Conservation (phyloP, 2,797 vertebrate species). For the Rhinichthys osculus region DNA sequence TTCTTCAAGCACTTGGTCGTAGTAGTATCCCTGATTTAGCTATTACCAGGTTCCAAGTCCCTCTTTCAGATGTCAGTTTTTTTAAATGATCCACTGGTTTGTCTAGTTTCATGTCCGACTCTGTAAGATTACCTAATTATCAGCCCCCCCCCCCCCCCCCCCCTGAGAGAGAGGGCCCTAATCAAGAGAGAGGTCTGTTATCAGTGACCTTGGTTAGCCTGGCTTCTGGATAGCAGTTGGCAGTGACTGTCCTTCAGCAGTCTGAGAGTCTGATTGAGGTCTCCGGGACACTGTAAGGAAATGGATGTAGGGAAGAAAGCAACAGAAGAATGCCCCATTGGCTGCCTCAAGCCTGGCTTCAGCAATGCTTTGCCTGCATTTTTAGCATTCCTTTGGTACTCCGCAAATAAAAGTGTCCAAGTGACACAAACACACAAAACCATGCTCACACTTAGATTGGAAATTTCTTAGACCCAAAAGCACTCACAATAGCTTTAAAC, state of each 20-base stretch:
- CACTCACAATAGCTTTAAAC: not conserved
- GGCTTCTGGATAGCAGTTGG: slow-evolving; percentile 30
- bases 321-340: slow-evolving; percentile 47
- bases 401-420: slow-evolving; percentile 46
- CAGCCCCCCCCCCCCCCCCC: no score
- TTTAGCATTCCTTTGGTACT: slow-evolving; percentile 56
- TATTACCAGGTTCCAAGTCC: not conserved
- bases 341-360: slow-evolving; percentile 31
- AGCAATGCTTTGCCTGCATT: slow-evolving; percentile 38
- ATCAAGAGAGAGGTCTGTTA: slow-evolving; percentile 27
- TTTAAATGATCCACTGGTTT: slow-evolving; percentile 28
- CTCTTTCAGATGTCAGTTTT: slow-evolving; percentile 22
- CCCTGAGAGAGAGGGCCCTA: not conserved
- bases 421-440: slow-evolving; percentile 41
- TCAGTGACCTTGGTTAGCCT: slow-evolving; percentile 52
- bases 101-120: slow-evolving; percentile 3
- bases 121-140: not conserved
- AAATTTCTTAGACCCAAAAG: slow-evolving; percentile 10
- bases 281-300: slow-evolving; percentile 31
- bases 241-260: slow-evolving; percentile 24
- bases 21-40: slow-evolving; percentile 13
- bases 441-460: slow-evolving; percentile 11
- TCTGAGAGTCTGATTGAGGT: slow-evolving; percentile 15
- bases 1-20: not conserved
- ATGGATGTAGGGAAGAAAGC: slow-evolving; percentile 44